Conservation (phyloP, 2,888 invertebrate genomes). For the Entomobrya multifasciata region DNA sequence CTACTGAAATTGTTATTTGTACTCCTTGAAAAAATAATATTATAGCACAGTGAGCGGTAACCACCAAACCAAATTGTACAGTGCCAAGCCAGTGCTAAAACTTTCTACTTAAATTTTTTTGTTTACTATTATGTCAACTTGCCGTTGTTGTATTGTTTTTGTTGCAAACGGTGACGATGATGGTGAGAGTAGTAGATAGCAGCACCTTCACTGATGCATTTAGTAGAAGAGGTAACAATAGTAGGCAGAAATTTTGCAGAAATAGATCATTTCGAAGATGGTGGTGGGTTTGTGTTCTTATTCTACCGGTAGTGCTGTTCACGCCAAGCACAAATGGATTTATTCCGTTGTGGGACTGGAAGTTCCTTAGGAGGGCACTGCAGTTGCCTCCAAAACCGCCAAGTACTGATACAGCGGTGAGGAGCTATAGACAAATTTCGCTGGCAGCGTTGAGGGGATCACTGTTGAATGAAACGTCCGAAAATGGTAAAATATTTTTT, state of each 20-base stretch:
- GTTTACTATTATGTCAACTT: conserved; percentile 45
- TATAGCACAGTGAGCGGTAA: neutral
- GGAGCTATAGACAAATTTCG: conserved; percentile 64
- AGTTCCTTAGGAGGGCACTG: conserved; percentile 57
- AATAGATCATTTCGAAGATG: no score
- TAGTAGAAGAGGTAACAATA: neutral
- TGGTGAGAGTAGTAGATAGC: conserved; percentile 38
- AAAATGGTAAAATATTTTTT: conserved; percentile 69
- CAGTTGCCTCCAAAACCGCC: conserved; percentile 65
- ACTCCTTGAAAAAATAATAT: neutral
- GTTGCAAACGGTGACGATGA: conserved; percentile 51
- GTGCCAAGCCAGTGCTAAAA: neutral
- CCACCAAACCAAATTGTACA: neutral
- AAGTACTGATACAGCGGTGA: conserved; percentile 37
- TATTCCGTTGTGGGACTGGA: conserved; percentile 64
- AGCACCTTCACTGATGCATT: conserved; percentile 16
- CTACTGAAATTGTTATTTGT: neutral
- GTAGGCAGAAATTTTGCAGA: neutral
- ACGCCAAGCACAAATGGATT: conserved; percentile 44
- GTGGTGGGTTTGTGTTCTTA: conserved; percentile 28
- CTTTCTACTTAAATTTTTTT: conserved; percentile 34
- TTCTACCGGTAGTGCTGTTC: conserved; percentile 4
- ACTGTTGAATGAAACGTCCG: conserved; percentile 44
- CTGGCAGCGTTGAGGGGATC: conserved; percentile 13
- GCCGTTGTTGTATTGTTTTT: conserved; percentile 27